Percentiles rank a stretch among this genome's conserved stretches.
Conservation (phyloP, 1,140 invertebrate genomes). For the Pseudomyrmex pallidus region DNA sequence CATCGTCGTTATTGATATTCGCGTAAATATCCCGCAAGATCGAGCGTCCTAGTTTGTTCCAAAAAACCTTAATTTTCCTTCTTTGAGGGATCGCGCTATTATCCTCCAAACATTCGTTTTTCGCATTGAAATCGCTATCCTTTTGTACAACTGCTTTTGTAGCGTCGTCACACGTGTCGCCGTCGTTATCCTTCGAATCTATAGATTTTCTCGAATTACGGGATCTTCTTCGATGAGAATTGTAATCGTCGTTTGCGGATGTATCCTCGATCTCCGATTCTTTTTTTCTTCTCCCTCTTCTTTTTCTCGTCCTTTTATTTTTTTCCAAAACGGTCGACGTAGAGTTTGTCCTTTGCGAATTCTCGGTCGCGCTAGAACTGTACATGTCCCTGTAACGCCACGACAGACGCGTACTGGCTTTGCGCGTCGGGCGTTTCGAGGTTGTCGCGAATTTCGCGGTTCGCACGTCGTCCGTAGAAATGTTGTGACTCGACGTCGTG, state of each 20-base stretch:
- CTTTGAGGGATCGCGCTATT: too few relatives aligned
- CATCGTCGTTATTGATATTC: slow-evolving; percentile 1
- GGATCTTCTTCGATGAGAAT: neutral
- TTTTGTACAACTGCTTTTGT: neutral
- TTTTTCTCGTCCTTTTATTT: too few relatives aligned
- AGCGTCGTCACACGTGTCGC: neutral
- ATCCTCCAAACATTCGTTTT: too few relatives aligned
- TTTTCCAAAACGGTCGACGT: too few relatives aligned
- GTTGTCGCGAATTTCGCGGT: neutral
- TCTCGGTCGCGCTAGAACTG: too few relatives aligned
- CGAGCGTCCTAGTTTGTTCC: neutral
- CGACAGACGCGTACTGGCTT: neutral
- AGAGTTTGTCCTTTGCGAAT: too few relatives aligned
- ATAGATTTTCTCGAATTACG: neutral
- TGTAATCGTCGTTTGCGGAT: neutral
- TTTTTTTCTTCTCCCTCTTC: neutral
- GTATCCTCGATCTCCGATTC: neutral
- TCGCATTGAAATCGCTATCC: neutral
- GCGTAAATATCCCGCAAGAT: slow-evolving; percentile 35
- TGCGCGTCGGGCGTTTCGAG: neutral
- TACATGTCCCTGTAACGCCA: too few relatives aligned
- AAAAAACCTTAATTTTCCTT: too few relatives aligned
- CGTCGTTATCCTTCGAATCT: neutral
- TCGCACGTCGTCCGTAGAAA: neutral
- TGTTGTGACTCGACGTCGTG: neutral